Conservation (phyloP, 2,888 invertebrate genomes). For the Resseliella maxima region DNA sequence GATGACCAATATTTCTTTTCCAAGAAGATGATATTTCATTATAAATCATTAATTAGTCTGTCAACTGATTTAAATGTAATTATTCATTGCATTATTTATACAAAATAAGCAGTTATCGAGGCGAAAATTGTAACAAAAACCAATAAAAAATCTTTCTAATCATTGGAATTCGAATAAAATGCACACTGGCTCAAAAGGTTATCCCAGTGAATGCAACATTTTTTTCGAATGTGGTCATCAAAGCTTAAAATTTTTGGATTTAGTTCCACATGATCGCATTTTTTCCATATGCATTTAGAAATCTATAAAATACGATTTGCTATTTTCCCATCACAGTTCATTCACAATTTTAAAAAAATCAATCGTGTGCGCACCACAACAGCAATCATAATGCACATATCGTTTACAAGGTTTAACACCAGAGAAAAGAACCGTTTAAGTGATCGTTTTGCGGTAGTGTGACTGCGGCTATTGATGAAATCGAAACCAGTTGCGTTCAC, state of each 20-base stretch:
- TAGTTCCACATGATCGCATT: constrained; percentile 25
- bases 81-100: neutral
- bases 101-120: neutral
- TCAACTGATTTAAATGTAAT: neutral
- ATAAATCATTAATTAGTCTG: constrained; percentile 23
- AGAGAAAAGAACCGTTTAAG: constrained; percentile 22
- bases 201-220: neutral
- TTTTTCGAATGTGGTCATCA: constrained; percentile 30
- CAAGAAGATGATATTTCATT: neutral
- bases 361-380: neutral
- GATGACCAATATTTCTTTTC: too few relatives aligned
- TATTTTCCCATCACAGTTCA: constrained; percentile 27
- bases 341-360: neutral
- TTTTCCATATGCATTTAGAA: neutral
- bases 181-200: neutral
- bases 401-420: constrained; percentile 21
- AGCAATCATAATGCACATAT: neutral
- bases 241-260: neutral
- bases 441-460: constrained; percentile 46
- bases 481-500: neutral
- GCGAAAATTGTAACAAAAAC: neutral
- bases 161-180: constrained; percentile 4
- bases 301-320: neutral
- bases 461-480: constrained; percentile 18
- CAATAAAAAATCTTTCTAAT: constrained; percentile 10